A percentile compares a stretch with the other conserved stretches of the same genome.
phyloP scores from a whole-genome alignment of 2,888 invertebrate genomes.

The Chrysolina oricalcia region DNA sequence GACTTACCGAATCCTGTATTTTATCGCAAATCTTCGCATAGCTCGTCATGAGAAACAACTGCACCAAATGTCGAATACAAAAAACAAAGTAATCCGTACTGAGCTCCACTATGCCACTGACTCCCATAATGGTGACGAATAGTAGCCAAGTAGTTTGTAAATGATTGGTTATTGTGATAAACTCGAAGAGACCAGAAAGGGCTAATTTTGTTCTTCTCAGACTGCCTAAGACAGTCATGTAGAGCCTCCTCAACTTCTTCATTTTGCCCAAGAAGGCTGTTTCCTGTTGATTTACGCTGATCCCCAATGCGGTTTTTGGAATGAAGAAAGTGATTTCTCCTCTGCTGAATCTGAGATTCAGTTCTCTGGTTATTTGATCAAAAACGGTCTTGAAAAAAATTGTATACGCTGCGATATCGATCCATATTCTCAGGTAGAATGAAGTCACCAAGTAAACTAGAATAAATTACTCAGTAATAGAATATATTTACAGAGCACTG shows the following conservation, averaged over 20 bases:
- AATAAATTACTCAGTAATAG: neutral
- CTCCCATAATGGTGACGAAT: conserved; percentile 21
- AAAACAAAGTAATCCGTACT: neutral
- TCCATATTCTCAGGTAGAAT: conserved; percentile 33
- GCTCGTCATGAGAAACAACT: neutral
- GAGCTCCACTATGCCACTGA: neutral
- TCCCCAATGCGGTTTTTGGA: neutral
- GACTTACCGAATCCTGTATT: conserved; percentile 32
- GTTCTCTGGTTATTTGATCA: conserved; percentile 34
- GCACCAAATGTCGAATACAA: conserved; percentile 3
- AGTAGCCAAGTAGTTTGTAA: conserved; percentile 41
- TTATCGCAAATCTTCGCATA: conserved; percentile 13
- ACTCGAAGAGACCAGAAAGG: conserved; percentile 6
- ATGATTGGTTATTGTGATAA: conserved; percentile 34
- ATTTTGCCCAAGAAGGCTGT: conserved; percentile 41
- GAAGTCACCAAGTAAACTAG: conserved; percentile 35
- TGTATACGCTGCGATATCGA: conserved; percentile 32
- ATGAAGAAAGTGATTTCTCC: neutral
- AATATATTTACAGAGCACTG: no score
- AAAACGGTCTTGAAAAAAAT: conserved; percentile 30
- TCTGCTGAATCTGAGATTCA: conserved; percentile 25
- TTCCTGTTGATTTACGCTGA: neutral
- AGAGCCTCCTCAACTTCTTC: conserved; percentile 40
- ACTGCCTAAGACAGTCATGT: conserved; percentile 43
- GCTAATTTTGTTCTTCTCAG: conserved; percentile 35